Conservation (phyloP, 2,888 invertebrate genomes). For the Ernsta delagoae region DNA sequence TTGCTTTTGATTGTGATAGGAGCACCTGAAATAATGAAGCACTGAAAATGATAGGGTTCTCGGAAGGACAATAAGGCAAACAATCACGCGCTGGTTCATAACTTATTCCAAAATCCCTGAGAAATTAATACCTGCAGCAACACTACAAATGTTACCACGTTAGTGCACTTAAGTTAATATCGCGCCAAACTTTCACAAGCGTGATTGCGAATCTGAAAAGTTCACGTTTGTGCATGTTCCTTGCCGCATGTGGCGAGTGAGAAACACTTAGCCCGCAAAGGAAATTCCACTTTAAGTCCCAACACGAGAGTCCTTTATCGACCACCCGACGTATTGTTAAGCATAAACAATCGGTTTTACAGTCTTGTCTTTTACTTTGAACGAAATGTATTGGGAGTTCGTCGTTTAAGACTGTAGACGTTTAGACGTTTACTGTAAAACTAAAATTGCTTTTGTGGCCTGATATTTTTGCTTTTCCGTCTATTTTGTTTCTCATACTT, state of each 20-base stretch:
- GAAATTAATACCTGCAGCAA: neutral
- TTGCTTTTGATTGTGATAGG: too few relatives aligned
- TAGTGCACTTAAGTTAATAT: conserved; percentile 66
- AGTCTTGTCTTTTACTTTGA: conserved; percentile 52
- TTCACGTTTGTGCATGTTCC: conserved; percentile 56
- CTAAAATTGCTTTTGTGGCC: conserved; percentile 17
- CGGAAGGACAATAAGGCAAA: too few relatives aligned
- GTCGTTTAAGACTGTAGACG: conserved; percentile 14
- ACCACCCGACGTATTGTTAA: neutral
- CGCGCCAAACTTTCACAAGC: conserved; percentile 65
- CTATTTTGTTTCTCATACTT: neutral
- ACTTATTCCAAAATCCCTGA: neutral
- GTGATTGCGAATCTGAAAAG: conserved; percentile 77
- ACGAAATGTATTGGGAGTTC: conserved; percentile 44
- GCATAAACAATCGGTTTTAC: conserved; percentile 57
- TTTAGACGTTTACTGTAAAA: conserved; percentile 25
- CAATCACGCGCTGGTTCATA: too few relatives aligned
- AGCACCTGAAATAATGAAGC: too few relatives aligned
- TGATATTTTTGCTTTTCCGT: neutral
- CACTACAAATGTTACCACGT: conserved; percentile 46
- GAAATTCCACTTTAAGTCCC: conserved; percentile 8
- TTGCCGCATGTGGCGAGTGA: conserved; percentile 54
- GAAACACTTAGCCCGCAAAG: neutral
- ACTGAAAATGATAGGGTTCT: too few relatives aligned
- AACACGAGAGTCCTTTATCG: conserved; percentile 10